Evolutionary conservation across 2,797 vertebrate genomes (phyloP).

Genomic region (Ctenopoma multispine): DNA sequence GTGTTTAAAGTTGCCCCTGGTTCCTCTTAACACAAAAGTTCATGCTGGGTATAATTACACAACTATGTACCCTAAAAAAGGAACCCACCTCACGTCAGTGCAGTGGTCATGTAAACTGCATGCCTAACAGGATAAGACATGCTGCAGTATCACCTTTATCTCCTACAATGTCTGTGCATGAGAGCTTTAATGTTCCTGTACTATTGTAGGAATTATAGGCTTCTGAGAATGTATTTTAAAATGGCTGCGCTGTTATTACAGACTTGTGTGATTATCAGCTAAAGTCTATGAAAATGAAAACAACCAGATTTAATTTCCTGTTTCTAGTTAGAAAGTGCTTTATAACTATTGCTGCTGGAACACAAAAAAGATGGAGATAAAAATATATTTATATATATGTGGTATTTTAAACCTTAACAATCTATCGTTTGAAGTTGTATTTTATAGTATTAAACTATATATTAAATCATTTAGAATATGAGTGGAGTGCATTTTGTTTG

Average conservation of each 20-base stretch:
- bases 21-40: conserved; percentile 36
- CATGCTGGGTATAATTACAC: conserved; percentile 57
- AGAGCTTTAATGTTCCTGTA: conserved; percentile 19
- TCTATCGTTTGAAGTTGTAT: not conserved
- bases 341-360: conserved; percentile 41
- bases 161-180: conserved; percentile 32
- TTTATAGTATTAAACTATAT: not conserved
- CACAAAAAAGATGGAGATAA: conserved; percentile 21
- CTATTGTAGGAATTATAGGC: conserved; percentile 36
- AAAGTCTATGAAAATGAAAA: conserved; percentile 51
- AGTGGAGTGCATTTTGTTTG: conserved; percentile 1
- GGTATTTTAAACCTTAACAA: no score
- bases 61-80: conserved; percentile 40
- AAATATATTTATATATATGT: no score
- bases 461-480: not conserved
- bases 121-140: conserved; percentile 69
- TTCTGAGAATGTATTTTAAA: conserved; percentile 31
- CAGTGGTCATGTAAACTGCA: conserved; percentile 37
- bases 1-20: conserved; percentile 45
- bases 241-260: conserved; percentile 48
- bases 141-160: conserved; percentile 51
- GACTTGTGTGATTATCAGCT: conserved; percentile 31
- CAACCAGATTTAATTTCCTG: conserved; percentile 69
- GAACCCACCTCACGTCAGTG: conserved; percentile 6
- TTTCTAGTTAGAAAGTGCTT: conserved; percentile 44